Conservation (phyloP, 2,797 vertebrate genomes). For the Gambusia yucatana region DNA sequence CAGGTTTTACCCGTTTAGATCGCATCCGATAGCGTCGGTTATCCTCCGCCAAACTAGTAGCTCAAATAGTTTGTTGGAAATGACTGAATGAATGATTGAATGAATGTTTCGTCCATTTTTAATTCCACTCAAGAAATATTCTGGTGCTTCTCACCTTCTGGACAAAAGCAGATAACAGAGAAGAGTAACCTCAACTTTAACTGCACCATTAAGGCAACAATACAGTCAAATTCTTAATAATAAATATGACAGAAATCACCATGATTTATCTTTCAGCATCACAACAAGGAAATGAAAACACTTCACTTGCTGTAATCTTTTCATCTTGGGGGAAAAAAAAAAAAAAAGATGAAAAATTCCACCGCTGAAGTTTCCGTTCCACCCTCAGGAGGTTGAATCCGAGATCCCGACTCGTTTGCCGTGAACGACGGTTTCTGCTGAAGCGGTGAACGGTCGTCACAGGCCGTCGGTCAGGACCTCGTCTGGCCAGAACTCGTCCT, state of each 20-base stretch:
- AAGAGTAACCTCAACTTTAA: not conserved
- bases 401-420: too few species aligned
- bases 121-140: not conserved
- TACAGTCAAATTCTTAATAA: not conserved
- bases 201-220: not conserved
- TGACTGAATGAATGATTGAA: not conserved
- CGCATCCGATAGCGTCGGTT: not conserved
- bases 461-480: constrained; percentile 72
- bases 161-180: not conserved
- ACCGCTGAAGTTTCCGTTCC: not conserved
- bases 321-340: not conserved
- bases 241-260: not conserved
- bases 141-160: not conserved
- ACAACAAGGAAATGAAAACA: not conserved
- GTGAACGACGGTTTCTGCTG: not conserved
- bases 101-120: not conserved
- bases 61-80: not conserved
- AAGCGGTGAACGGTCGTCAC: constrained; percentile 29
- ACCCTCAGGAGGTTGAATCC: not conserved
- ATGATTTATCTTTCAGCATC: not conserved
- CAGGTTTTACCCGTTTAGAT: not conserved
- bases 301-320: not conserved
- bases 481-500: constrained; percentile 91
- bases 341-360: not conserved
- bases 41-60: not conserved